A percentile compares a stretch with the other conserved stretches of the same genome.
These are phyloP conservation scores for Epizoanthus fatuus DNA, from an alignment of 92 coral and sea anemone genomes.

Conservation along the genomic window DNA sequence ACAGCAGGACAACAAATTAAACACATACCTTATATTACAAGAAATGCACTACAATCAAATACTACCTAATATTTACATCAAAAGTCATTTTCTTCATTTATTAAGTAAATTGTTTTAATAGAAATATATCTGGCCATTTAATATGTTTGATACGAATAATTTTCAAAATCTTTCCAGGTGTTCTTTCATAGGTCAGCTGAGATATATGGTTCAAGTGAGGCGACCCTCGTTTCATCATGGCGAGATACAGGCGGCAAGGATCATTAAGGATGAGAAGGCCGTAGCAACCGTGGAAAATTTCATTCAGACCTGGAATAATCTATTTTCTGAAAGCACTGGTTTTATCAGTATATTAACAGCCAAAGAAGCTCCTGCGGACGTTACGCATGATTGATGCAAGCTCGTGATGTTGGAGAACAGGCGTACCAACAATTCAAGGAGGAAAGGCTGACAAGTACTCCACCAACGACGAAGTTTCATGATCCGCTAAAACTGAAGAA, in stretches of 20 bases:
- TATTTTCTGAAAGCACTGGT: conserved; percentile 45
- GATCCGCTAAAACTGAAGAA: background rate
- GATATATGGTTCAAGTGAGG: conserved; percentile 53
- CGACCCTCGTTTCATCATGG: conserved; percentile 55
- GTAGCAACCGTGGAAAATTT: conserved; percentile 63
- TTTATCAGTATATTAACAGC: conserved; percentile 65
- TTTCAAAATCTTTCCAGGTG: background rate
- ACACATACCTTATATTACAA: too few species aligned
- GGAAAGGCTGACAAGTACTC: conserved; percentile 49
- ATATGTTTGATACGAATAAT: too few species aligned
- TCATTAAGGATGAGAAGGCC: conserved; percentile 58
- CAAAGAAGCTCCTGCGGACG: conserved; percentile 59
- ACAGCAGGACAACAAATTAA: too few species aligned
- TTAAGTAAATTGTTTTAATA: too few species aligned
- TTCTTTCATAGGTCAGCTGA: conserved; percentile 39
- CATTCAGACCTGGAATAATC: conserved; percentile 65
- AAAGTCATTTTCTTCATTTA: too few species aligned
- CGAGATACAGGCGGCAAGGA: conserved; percentile 61
- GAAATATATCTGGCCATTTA: too few species aligned
- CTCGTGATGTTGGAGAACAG: conserved; percentile 41
- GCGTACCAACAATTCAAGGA: conserved; percentile 48
- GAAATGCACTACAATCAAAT: too few species aligned
- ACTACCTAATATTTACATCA: too few species aligned
- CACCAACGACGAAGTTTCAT: conserved; percentile 55
- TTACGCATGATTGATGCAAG: conserved; percentile 42